A percentile compares a stretch with the other conserved stretches of the same genome.
Evolutionary conservation across 2,113 vertebrate genomes (phyloP).

Genomic region (Cranoglanis bouderius): DNA sequence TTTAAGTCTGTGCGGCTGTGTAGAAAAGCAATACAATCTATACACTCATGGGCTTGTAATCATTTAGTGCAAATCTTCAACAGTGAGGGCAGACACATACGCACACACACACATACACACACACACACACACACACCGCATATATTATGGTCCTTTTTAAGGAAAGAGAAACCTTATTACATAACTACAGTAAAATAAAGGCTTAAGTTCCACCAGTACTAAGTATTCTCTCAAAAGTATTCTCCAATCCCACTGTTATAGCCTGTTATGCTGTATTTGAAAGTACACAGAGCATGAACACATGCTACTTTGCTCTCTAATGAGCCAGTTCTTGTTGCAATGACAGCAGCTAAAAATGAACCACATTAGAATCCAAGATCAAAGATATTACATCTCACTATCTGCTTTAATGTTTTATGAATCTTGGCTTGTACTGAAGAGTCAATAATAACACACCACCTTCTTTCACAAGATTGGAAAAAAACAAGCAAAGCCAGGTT

Average conservation of each 20-base stretch:
- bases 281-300: neutral
- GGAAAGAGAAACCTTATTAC: neutral
- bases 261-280: neutral
- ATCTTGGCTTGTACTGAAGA: conserved; percentile 6
- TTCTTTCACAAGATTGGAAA: too few relatives aligned
- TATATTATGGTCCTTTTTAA: neutral
- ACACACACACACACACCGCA: conserved; percentile 27
- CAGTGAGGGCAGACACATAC: neutral
- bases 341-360: conserved; percentile 12
- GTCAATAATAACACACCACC: neutral
- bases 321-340: neutral
- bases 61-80: neutral
- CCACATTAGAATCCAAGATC: neutral
- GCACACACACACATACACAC: conserved; percentile 14
- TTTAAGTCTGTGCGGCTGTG: neutral
- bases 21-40: neutral
- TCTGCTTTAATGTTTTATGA: neutral
- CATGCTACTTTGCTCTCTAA: neutral
- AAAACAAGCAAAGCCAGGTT: neutral
- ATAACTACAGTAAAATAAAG: neutral
- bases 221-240: neutral
- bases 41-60: neutral
- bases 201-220: neutral
- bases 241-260: neutral
- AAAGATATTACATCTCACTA: neutral